Base-by-base conservation (phyloP, 2,113 vertebrate species). In the Chaenocephalus aceratus region DNA sequence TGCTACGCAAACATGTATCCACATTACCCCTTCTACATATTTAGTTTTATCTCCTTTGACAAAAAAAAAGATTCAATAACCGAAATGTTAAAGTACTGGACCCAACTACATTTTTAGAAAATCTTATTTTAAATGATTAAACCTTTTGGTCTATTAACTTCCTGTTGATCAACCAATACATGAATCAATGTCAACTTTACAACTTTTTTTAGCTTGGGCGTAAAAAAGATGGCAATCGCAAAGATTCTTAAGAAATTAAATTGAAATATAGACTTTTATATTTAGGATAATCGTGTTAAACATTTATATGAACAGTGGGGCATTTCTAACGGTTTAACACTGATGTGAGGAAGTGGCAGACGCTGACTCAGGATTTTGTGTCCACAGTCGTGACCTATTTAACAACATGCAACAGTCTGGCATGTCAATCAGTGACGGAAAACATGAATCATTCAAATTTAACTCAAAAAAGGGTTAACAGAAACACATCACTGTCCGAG, bases 341-440 rank as follows among this genome's bases (percentile, higher is more conserved):
- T 46, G 12, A 53, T 53, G 41, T 64, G 70, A 82, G 78, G 71
- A 79, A 72, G 75, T 75, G 13, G 13, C 54, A 41, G 44, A 62
- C 70, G 71, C 75, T 75, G 62, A 82, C 75, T 82, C 60, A 53
- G 62, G 62, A 26, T 57, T 67, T 82, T 9, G 56, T 72, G 86
- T 79, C 65, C 75, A 62, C 81, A 70, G 44, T 1, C 9, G 58
- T 45, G 74, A 84, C 34, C 60, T 66, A 58, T 34, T 75, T 15
- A 45, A 62, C 65, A 41, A 26, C n/a, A 18, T 53, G 41, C 62
- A 16, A 45, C 54, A 36, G 45, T 41, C 21, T 3, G n/a, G 9
- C 4, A 34, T 34, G 23, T 51, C 46, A 5, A 4, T 53, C 30
- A 53, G 30, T 14, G 30, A 21, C 13, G 9, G 10, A 48, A 30